phyloP scores from a whole-genome alignment of 2,113 vertebrate species.

The Channa maculata region DNA sequence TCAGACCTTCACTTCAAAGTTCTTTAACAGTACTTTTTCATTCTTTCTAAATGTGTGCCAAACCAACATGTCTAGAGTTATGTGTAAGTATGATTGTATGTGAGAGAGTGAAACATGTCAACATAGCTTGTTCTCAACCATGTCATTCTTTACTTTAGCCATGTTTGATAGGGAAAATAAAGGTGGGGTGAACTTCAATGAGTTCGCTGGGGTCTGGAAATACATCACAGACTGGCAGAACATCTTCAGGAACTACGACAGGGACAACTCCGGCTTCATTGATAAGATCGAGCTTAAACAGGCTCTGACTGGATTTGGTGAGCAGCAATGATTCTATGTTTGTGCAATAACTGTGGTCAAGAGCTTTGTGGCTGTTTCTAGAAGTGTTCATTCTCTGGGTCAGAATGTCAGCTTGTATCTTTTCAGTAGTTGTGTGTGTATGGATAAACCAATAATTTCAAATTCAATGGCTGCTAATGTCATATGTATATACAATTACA shows the following conservation, averaged over 20 bases:
- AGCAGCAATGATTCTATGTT: slow-evolving; percentile 74
- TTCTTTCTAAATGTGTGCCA: background rate
- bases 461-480: too few relatives aligned
- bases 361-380: slow-evolving; percentile 28
- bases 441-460: background rate
- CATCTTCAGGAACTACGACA: slow-evolving; percentile 96
- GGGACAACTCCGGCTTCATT: slow-evolving; percentile 98
- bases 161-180: slow-evolving; percentile 99
- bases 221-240: slow-evolving; percentile 99
- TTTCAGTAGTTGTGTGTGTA: slow-evolving; percentile 1
- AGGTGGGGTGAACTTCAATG: slow-evolving; percentile 96
- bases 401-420: slow-evolving; percentile 28
- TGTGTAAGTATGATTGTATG: background rate
- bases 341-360: slow-evolving; percentile 43
- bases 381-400: slow-evolving; percentile 11
- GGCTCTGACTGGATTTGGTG: slow-evolving; percentile 98
- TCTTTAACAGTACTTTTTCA: background rate
- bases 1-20: slow-evolving; percentile 7
- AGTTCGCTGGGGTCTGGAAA: slow-evolving; percentile 98
- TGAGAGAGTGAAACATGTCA: background rate
- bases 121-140: background rate
- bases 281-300: slow-evolving; percentile 98
- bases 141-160: slow-evolving; percentile 78
- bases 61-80: background rate
- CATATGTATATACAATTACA: too few relatives aligned